Percentiles rank a stretch among this genome's conserved stretches.
phyloP scores from a whole-genome alignment of 2,113 vertebrate species.

The Gobiocypris rarus region DNA sequence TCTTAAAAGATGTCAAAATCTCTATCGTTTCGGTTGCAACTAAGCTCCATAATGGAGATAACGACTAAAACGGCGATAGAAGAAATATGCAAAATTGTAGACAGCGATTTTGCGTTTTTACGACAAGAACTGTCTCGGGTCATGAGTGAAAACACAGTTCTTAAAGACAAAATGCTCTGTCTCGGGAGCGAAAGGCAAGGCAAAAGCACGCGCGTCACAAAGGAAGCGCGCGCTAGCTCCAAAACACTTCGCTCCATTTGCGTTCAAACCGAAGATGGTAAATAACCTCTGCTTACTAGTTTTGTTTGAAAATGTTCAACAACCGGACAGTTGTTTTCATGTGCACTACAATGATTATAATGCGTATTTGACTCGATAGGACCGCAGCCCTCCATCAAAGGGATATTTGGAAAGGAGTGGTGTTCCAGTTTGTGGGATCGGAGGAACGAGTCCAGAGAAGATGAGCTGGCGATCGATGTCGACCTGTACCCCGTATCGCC shows the following conservation, averaged over 20 bases:
- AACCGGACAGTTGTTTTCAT: background rate
- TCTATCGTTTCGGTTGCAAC: constrained; percentile 64
- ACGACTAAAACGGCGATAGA: constrained; percentile 65
- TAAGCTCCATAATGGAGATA: constrained; percentile 71
- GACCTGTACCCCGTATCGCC: constrained; percentile 11
- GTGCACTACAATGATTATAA: background rate
- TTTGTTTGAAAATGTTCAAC: background rate
- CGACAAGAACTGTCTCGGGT: constrained; percentile 64
- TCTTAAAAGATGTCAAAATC: constrained; percentile 52
- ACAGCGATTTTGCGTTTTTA: constrained; percentile 65
- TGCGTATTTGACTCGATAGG: constrained; percentile 35
- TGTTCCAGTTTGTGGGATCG: constrained; percentile 74
- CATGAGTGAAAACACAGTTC: constrained; percentile 59
- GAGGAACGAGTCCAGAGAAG: constrained; percentile 50
- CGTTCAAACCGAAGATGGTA: constrained; percentile 61
- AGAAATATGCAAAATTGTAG: constrained; percentile 70
- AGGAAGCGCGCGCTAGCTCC: constrained; percentile 37
- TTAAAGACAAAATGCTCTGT: constrained; percentile 63
- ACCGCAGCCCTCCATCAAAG: constrained; percentile 66
- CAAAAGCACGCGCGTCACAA: constrained; percentile 32
- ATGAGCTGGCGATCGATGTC: constrained; percentile 32
- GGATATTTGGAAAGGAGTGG: constrained; percentile 76
- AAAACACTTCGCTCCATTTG: constrained; percentile 62
- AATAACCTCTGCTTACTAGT: background rate
- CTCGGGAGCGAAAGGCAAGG: constrained; percentile 63